Evolutionary conservation across 2,113 vertebrate species (phyloP), one percentile per base, ranked within the genome.

Genomic region (Corydoras maculifer): DNA sequence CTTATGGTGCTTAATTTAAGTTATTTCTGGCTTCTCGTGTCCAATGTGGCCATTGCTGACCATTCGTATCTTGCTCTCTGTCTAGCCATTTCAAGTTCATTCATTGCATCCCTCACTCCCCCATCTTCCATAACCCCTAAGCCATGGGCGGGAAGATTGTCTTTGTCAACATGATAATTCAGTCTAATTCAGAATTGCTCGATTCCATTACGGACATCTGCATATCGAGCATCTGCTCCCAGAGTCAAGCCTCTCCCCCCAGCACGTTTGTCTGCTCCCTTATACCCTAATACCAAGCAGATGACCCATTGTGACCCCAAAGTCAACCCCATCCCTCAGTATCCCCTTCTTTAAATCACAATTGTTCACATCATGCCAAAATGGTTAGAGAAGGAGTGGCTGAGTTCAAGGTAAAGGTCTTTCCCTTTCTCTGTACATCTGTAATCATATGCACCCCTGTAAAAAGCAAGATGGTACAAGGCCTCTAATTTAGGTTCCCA

Each of bases 151-250:
- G 72, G 78, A 70, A 69, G 64, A 48, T 57, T 25, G 30, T 10
- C 72, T 75, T 89, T 88, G 87, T 89, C 78, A 81, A 76, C 58
- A 91, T 90, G 88, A 85, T 85, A 90, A 90, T 88, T 57, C 74
- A 80, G 49, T 78, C 82, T 84, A 80, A 88, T 88, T 88, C 82
- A 88, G 82, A 66, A 82, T 77, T 59, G 72, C 83, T 84, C 86
- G 86, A 87, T 89, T 89, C 80, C 83, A 88, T 89, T 84, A 75
- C 74, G 86, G 86, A 86, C 87, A 88, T 87, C 87, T 87, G 88
- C 87, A 89, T 86, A 89, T 87, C 86, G 86, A 87, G 88, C 89
- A 91, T 90, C 89, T 89, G 88, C 85, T 84, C 84, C 80, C 76
- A 54, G 85, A 89, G 87, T 84, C 85, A 84, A 84, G 79, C 82